phyloP scores from a whole-genome alignment of 2,888 invertebrate species.

The Capitulum mitella region DNA sequence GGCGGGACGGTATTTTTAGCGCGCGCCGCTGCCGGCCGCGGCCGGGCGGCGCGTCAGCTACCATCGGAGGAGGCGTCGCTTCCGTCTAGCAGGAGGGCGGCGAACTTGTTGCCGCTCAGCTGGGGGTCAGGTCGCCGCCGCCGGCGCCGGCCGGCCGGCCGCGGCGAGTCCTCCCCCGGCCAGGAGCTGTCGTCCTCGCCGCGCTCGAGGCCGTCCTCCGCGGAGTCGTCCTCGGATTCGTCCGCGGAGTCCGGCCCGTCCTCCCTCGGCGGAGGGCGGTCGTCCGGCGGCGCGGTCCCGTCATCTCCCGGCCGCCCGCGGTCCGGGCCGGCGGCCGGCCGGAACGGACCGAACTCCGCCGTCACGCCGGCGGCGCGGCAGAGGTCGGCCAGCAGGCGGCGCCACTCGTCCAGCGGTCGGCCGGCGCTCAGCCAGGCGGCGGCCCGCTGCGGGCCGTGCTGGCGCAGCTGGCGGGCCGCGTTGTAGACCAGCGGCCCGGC shows the following conservation, averaged over 20 bases:
- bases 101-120: not conserved
- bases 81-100: not conserved
- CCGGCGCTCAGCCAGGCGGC: slow-evolving; percentile 57
- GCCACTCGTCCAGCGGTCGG: slow-evolving; percentile 46
- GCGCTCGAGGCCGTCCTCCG: too few species aligned
- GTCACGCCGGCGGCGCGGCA: not conserved
- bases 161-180: not conserved
- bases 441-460: slow-evolving; percentile 46
- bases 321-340: not conserved
- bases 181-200: not conserved
- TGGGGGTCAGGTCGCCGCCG: not conserved
- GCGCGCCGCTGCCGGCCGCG: too few species aligned
- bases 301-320: not conserved
- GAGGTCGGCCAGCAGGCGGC: not conserved
- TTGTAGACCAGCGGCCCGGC: not conserved
- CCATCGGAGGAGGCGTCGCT: not conserved
- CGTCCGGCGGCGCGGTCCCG: too few species aligned
- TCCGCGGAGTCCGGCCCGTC: too few species aligned
- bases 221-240: too few species aligned
- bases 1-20: too few species aligned
- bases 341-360: not conserved
- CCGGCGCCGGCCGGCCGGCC: not conserved
- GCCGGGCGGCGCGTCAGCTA: not conserved
- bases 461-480: not conserved
- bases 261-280: too few species aligned